These are phyloP conservation scores for Triplophysa siluroides DNA, from an alignment of 2,113 vertebrate genomes.

Conservation along the genomic window DNA sequence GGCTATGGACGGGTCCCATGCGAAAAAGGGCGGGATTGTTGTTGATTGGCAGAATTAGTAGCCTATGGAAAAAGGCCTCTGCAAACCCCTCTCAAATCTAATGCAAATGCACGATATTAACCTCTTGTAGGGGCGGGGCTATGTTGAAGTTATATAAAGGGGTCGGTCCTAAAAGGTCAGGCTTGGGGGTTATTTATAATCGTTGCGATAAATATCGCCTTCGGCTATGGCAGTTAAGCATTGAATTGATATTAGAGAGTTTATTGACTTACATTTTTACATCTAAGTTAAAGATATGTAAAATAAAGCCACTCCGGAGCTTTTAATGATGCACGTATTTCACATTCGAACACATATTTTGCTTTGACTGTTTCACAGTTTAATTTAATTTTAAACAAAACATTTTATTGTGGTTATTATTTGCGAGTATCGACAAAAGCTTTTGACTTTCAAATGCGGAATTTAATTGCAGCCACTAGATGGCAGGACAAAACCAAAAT, in stretches of 20 bases:
- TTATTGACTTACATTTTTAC: neutral
- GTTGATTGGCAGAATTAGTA: slow-evolving; percentile 32
- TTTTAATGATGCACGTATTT: too few species aligned
- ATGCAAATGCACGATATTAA: slow-evolving; percentile 5
- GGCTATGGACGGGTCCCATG: neutral
- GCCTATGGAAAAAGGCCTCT: slow-evolving; percentile 5
- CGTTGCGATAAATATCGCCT: slow-evolving; percentile 40
- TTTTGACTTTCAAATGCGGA: too few species aligned
- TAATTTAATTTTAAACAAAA: too few species aligned
- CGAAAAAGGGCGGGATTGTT: neutral
- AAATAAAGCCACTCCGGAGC: neutral
- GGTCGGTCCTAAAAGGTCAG: slow-evolving; percentile 48
- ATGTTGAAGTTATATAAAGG: slow-evolving; percentile 23
- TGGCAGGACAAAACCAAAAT: neutral
- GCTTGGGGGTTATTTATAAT: slow-evolving; percentile 56
- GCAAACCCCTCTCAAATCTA: neutral
- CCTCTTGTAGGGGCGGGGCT: slow-evolving; percentile 21
- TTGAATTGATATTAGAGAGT: neutral
- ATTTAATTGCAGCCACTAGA: neutral
- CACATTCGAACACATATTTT: too few species aligned
- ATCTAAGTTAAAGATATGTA: neutral
- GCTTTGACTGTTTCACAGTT: too few species aligned
- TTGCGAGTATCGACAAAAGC: too few species aligned
- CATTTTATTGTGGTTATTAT: too few species aligned
- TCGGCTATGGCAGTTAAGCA: slow-evolving; percentile 24